These are phyloP conservation scores for Himalopsyche kuldschensis DNA, from an alignment of 2,888 invertebrate genomes.

Conservation along the genomic window DNA sequence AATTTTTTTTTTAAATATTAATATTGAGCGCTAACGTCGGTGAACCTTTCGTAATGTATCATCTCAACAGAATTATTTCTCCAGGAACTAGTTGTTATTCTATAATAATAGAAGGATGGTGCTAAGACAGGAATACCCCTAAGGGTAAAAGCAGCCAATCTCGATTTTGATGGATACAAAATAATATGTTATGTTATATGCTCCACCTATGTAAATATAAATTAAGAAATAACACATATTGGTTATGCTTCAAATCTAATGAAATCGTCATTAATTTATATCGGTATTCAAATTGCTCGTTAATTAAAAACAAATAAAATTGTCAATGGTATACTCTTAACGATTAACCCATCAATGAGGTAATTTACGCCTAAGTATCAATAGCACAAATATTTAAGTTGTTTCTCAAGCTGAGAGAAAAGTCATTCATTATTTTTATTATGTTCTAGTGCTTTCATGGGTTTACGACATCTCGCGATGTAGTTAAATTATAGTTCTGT, in stretches of 20 bases:
- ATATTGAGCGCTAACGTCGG: too few species aligned
- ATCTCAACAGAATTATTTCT: too few species aligned
- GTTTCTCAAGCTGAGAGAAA: background rate
- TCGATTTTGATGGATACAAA: too few species aligned
- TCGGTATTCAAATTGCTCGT: background rate
- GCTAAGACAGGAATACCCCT: too few species aligned
- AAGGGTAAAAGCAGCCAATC: too few species aligned
- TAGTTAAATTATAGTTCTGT: background rate
- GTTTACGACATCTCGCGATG: background rate
- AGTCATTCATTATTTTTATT: background rate
- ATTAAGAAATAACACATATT: too few species aligned
- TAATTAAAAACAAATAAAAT: background rate
- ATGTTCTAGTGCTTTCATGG: background rate
- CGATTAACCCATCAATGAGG: background rate
- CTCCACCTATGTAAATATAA: too few species aligned
- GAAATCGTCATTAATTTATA: background rate
- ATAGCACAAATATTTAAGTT: background rate
- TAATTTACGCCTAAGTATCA: background rate
- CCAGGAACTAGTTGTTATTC: too few species aligned
- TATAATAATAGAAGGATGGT: too few species aligned
- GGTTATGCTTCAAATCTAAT: background rate
- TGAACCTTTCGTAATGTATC: too few species aligned
- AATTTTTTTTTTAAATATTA: too few species aligned
- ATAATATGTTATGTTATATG: too few species aligned
- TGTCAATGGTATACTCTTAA: background rate